phyloP scores from a whole-genome alignment of 37 sponge, comb jelly and placozoan species.

The Aphrocallistes beatrix region DNA sequence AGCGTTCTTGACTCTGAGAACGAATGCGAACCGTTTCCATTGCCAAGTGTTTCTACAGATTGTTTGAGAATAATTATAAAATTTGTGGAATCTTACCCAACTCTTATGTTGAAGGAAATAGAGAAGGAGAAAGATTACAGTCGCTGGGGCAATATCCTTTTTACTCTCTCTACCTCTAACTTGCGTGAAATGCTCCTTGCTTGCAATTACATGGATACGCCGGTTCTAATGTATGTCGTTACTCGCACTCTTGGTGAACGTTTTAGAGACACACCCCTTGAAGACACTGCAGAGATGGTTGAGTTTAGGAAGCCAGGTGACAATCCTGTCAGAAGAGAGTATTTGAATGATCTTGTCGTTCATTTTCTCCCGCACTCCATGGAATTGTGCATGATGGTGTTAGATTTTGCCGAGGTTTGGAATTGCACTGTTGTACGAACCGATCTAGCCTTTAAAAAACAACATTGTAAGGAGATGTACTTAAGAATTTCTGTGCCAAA shows the following conservation, averaged over 20 bases:
- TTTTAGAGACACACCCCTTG: neutral
- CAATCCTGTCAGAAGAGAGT: neutral
- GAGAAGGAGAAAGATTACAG: neutral
- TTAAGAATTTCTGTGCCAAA: neutral
- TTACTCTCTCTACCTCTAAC: neutral
- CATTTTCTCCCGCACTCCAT: neutral
- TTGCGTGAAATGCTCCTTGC: neutral
- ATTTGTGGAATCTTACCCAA: neutral
- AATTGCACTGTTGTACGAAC: neutral
- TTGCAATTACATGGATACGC: neutral
- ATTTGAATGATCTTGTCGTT: neutral
- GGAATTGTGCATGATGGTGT: neutral
- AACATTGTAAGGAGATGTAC: neutral
- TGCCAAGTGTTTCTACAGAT: neutral
- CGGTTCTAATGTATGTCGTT: neutral
- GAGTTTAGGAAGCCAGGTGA: conserved; percentile 5
- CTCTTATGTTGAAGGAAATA: neutral
- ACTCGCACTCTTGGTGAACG: neutral
- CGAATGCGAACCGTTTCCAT: neutral
- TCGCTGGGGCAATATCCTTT: neutral
- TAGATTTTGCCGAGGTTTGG: neutral
- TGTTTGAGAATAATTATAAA: neutral
- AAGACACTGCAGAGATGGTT: neutral
- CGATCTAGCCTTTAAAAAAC: neutral
- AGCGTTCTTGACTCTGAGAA: neutral